Evolutionary conservation across 2,888 invertebrate species (phyloP), one percentile per base, ranked within the genome.

Genomic region (Chromoteleia sp.): DNA sequence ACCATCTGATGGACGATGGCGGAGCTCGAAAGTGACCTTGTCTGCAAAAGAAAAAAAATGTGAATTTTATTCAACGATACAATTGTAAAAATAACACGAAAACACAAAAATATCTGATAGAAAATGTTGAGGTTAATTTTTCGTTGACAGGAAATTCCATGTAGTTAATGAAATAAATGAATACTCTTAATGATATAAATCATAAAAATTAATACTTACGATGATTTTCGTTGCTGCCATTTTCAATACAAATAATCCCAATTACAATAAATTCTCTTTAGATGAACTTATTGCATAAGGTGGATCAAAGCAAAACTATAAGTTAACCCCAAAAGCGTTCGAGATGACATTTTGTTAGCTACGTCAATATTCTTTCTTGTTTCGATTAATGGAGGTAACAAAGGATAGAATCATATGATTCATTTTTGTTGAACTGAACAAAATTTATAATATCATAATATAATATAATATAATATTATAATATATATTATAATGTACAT

Each of bases 21-120:
- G 10, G 92, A 90, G 10, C 91, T 89, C 52, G 92, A 92, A 74
- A 93, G 91, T 5, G 89, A 88, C 79, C 93, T 89, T 12, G 88
- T 89, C 93, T 93, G 83, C 45, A 89, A 91, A 52, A 82, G 80
- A 73, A 61, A 83, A 73, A 63, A 59, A 6, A 33, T 33, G 8
- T 1, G 7, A 33, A 25, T 25, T 33, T 33, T 33, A 33, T 33
- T 52, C 39, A 17, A 48, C 36, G 65, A 70, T 33, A 33, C 1
- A 33, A 33, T 6, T 33, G 1, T 33, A 1, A 33, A 33, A 33
- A 33, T 8, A 6, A 33, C 10, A 8, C 8, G 33, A 8, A 33
- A 33, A 8, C 33, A 33, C 2, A 12, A 74, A 54, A 48, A 39
- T 21, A 17, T 43, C 25, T 68, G 63, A 65, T 25, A 73, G 48